phyloP scores from a whole-genome alignment of 53 echinoderm and acorn worm species.

The Apostichopus leukothele region DNA sequence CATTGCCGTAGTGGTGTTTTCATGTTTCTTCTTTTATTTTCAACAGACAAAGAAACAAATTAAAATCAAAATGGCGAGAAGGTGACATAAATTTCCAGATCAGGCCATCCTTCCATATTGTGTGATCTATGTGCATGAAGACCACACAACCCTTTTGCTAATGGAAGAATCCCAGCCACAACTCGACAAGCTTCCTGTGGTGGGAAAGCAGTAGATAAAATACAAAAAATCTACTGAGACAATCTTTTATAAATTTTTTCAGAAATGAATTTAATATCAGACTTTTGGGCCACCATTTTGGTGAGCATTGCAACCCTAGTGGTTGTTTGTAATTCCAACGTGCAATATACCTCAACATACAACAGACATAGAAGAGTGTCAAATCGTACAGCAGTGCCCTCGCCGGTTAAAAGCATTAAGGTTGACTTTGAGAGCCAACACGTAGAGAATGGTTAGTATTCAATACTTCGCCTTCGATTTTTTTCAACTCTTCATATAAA shows the following conservation, averaged over 20 bases:
- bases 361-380: not conserved
- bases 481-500: too few species aligned
- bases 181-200: not conserved
- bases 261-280: slow-evolving; percentile 1
- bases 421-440: slow-evolving; percentile 19
- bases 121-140: not conserved
- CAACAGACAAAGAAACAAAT: too few species aligned
- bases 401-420: not conserved
- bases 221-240: not conserved
- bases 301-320: not conserved
- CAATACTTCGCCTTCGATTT: too few species aligned
- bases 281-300: slow-evolving; percentile 12
- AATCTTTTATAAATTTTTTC: not conserved
- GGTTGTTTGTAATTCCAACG: slow-evolving; percentile 27
- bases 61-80: too few species aligned
- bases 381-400: not conserved
- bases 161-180: not conserved
- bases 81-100: not conserved
- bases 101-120: not conserved
- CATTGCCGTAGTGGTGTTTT: too few species aligned
- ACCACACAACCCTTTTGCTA: not conserved
- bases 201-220: not conserved
- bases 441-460: slow-evolving; percentile 23
- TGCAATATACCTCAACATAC: slow-evolving; percentile 24
- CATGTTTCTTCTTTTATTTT: too few species aligned